Evolutionary conservation across 2,113 vertebrate species (phyloP), one percentile per base, ranked within the genome.

Genomic region (Perca schrenkii): DNA sequence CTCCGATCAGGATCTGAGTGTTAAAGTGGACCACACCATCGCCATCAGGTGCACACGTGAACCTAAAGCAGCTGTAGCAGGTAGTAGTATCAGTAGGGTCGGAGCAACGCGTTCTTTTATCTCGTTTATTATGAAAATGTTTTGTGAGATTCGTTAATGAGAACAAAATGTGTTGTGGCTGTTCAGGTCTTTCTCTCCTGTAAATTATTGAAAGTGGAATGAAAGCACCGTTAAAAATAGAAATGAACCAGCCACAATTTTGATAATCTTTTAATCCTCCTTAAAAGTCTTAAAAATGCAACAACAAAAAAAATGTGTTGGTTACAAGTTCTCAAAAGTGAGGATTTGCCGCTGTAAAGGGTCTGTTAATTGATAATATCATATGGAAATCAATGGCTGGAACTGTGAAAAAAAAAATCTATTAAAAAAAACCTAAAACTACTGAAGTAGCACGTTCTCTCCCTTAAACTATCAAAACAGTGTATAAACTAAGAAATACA

Each of bases 1-100:
- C 31, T 19, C 16, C 19, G 28, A 75, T 86, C n/a, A 54, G 34
- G 22, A 28, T 85, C 36, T 5, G 34, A 53, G 21, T 2, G 40
- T 21, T 8, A 11, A 2, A 12, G 49, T 6, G 40, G 50, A 68
- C 21, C 52, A n/a, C 70, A 17, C 31, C 4, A 6, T 22, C 16
- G 19, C 8, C 36, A 7, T 31, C 49, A 63, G 36, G 69, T 57
- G 40, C 28, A 28, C 31, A 28, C 67, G 22, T 1, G 19, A 65
- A 6, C 7, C 31, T 12, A 34, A 22, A 54, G 61, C 17, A 47
- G 58, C 52, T 56, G 56, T 2, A 17, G 31, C 16, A 49, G 16
- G 28, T 40, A 1, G n/a, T 22, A 8, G 21, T 15, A 46, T 46
- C 1, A 16, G 3, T 15, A 8, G 16, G 8, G 50, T 17, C 49